Conservation (phyloP, 2,888 invertebrate genomes). For the Drosophila helvetica region DNA sequence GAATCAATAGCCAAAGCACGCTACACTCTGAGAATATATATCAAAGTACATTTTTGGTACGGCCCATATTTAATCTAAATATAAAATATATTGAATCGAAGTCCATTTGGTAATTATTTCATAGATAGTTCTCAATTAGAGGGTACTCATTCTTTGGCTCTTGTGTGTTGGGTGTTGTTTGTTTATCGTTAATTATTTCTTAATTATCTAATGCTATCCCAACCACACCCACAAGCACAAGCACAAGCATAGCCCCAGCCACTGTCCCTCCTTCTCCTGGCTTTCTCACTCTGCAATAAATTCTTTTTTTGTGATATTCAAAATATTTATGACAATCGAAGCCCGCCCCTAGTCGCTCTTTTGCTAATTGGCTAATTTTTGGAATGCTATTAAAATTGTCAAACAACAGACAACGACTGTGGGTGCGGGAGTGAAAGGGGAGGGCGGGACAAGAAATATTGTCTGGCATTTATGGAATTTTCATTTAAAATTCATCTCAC, state of each 20-base stretch:
- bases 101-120: too few relatives aligned
- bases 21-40: too few relatives aligned
- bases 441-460: slow-evolving; percentile 14
- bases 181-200: slow-evolving; percentile 34
- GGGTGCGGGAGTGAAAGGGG: background rate
- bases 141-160: background rate
- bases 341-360: background rate
- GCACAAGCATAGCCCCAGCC: too few relatives aligned
- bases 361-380: slow-evolving; percentile 55
- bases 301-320: slow-evolving; percentile 3
- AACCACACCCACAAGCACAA: too few relatives aligned
- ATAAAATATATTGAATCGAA: too few relatives aligned
- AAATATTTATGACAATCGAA: slow-evolving; percentile 42
- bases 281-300: slow-evolving; percentile 17
- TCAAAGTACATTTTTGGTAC: too few relatives aligned
- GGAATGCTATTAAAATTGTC: slow-evolving; percentile 49
- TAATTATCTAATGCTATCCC: slow-evolving; percentile 46
- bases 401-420: slow-evolving; percentile 6
- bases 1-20: too few relatives aligned
- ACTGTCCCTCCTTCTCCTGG: background rate
- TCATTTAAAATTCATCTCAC: slow-evolving; percentile 48
- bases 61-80: too few relatives aligned
- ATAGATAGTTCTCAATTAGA: too few relatives aligned
- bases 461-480: slow-evolving; percentile 45
- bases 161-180: background rate